Evolutionary conservation across 2,888 invertebrate species (phyloP).

Genomic region (Cryptocephalus moraei): DNA sequence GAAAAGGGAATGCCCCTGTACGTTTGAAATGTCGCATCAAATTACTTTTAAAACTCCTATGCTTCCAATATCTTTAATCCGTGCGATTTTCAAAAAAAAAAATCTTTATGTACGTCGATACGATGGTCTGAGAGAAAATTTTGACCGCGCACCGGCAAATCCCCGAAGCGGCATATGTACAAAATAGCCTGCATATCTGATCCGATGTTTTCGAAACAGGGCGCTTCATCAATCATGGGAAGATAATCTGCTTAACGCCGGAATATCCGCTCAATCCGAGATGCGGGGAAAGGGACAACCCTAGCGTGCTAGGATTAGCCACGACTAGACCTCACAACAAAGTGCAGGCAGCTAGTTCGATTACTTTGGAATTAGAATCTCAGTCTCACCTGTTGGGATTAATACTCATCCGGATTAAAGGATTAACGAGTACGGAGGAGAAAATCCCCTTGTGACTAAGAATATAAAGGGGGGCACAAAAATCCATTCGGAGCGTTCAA

Average conservation of each 20-base stretch:
- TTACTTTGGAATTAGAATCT: neutral
- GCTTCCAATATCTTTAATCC: no score
- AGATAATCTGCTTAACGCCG: slow-evolving; percentile 57
- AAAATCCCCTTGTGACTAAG: no score
- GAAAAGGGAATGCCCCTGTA: no score
- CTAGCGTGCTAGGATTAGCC: slow-evolving; percentile 15
- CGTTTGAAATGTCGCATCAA: no score
- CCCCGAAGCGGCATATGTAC: neutral
- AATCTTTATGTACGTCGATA: no score
- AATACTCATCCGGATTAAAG: neutral
- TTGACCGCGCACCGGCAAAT: no score
- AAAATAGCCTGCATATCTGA: slow-evolving; percentile 20
- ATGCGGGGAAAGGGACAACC: slow-evolving; percentile 10
- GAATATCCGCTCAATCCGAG: slow-evolving; percentile 36
- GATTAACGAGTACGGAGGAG: no score
- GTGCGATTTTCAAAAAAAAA: no score
- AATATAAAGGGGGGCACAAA: no score
- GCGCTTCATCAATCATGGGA: slow-evolving; percentile 50
- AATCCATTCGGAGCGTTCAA: no score
- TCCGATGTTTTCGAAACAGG: slow-evolving; percentile 31
- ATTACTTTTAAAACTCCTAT: no score
- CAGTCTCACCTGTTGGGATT: neutral
- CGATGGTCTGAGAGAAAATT: no score
- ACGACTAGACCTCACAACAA: slow-evolving; percentile 1
- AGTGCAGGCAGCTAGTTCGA: neutral